Evolutionary conservation across 1,140 invertebrate genomes (phyloP).

Genomic region (Holotrichia oblita): DNA sequence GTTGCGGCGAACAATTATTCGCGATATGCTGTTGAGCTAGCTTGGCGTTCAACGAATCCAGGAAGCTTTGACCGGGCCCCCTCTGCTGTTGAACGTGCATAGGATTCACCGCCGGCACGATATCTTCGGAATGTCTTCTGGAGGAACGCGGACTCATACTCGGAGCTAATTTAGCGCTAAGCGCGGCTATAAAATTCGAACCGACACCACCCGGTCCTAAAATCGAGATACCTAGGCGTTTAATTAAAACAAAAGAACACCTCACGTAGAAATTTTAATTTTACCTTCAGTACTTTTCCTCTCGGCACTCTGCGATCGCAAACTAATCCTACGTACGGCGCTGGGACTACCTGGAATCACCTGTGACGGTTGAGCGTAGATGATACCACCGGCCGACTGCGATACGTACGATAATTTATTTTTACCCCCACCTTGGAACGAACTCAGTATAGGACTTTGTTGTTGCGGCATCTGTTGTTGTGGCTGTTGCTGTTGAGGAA

Average conservation of each 20-base stretch:
- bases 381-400: constrained; percentile 58
- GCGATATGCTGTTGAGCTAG: constrained; percentile 69
- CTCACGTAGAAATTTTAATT: constrained; percentile 44
- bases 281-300: constrained; percentile 63
- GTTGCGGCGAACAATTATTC: constrained; percentile 59
- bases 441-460: constrained; percentile 60
- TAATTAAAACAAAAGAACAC: not conserved
- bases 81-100: constrained; percentile 54
- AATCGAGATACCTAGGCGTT: not conserved
- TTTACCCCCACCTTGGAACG: constrained; percentile 62
- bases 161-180: constrained; percentile 76
- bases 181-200: constrained; percentile 74
- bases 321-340: constrained; percentile 60
- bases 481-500: constrained; percentile 44
- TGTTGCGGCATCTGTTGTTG: constrained; percentile 56
- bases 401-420: constrained; percentile 61
- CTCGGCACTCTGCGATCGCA: constrained; percentile 67
- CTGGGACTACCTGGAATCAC: constrained; percentile 63
- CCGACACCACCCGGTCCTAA: constrained; percentile 64
- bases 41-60: constrained; percentile 80
- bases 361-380: constrained; percentile 66
- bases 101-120: constrained; percentile 55
- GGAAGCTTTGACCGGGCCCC: constrained; percentile 68
- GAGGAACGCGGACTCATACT: constrained; percentile 66
- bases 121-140: constrained; percentile 59